phyloP scores from a whole-genome alignment of 2,797 vertebrate species.

The Dendrocincla fuliginosa region DNA sequence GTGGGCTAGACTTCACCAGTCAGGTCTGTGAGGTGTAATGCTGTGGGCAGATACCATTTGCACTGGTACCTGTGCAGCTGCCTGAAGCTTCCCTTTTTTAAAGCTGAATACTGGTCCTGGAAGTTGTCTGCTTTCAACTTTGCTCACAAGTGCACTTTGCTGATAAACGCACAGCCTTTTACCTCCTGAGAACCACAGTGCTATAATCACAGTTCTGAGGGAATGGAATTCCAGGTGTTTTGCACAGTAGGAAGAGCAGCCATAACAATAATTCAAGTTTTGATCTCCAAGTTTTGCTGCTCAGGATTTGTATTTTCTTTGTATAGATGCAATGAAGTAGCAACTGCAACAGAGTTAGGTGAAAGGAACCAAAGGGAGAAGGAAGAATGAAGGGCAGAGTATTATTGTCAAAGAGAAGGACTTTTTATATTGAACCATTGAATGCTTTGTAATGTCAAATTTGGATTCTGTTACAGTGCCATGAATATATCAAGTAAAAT shows the following conservation, averaged over 20 bases:
- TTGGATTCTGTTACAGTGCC: background rate
- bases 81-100: background rate
- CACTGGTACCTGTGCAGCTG: background rate
- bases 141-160: background rate
- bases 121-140: background rate
- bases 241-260: background rate
- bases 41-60: background rate
- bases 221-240: background rate
- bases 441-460: background rate
- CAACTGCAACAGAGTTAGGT: background rate
- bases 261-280: background rate
- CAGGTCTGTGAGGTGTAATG: background rate
- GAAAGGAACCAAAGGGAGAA: background rate
- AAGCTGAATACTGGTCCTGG: background rate
- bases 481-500: background rate
- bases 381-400: background rate
- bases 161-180: background rate
- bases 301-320: slow-evolving; percentile 3
- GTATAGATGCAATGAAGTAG: background rate
- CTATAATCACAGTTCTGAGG: accelerated
- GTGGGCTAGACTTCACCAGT: background rate
- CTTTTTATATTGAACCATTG: background rate
- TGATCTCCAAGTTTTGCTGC: background rate
- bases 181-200: background rate
- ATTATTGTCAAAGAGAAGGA: background rate